phyloP scores from a whole-genome alignment of 2,797 vertebrate genomes.

The Coendou prehensilis region DNA sequence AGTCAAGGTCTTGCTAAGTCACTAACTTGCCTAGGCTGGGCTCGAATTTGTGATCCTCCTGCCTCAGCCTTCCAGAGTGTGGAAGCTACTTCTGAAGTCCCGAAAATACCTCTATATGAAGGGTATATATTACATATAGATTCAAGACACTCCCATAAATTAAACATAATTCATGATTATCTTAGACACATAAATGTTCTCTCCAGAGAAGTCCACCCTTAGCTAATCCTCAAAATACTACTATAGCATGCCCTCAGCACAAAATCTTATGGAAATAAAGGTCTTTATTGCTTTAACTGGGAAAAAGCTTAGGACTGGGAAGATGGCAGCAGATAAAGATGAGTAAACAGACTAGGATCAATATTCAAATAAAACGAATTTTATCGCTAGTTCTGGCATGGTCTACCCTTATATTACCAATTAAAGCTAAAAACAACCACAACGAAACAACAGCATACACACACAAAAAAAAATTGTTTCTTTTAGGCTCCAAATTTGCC shows the following conservation, averaged over 20 bases:
- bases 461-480: conserved; percentile 26
- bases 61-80: neutral
- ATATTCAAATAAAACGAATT: neutral
- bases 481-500: conserved; percentile 45
- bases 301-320: conserved; percentile 24
- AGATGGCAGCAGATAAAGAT: neutral
- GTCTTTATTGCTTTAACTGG: conserved; percentile 58
- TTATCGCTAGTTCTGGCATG: neutral
- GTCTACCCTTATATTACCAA: neutral
- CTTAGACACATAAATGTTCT: conserved; percentile 23
- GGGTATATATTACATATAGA: conserved; percentile 1
- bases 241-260: neutral
- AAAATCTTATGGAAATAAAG: conserved; percentile 37
- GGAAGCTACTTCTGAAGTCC: conserved; percentile 14
- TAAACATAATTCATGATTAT: conserved; percentile 35
- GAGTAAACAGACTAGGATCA: neutral
- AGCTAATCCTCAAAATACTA: neutral
- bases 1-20: neutral
- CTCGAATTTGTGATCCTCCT: neutral
- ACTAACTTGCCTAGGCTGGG: neutral
- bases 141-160: neutral
- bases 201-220: neutral
- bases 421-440: conserved; percentile 36
- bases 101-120: neutral
- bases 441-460: neutral